These are phyloP conservation scores for Agrilus biguttatus DNA, from an alignment of 2,888 invertebrate species.

Conservation along the genomic window DNA sequence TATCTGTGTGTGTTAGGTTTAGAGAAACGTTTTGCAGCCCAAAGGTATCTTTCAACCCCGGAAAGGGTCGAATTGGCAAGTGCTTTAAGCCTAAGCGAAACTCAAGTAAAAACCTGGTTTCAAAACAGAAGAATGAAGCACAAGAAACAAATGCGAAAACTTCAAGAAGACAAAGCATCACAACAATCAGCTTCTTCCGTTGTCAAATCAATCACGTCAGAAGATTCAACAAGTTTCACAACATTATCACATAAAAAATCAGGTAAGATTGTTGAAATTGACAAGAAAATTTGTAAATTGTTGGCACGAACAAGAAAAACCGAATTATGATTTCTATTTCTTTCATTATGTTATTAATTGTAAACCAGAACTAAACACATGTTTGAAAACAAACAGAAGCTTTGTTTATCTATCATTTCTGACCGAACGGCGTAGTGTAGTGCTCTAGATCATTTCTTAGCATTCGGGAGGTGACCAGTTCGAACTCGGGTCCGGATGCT, in stretches of 20 bases:
- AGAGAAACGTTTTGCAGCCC: constrained; percentile 89
- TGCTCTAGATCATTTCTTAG: too few species aligned
- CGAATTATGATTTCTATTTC: too few species aligned
- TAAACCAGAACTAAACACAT: too few species aligned
- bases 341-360: too few species aligned
- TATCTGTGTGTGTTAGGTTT: constrained; percentile 41
- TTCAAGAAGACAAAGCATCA: constrained; percentile 36
- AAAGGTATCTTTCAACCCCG: constrained; percentile 89
- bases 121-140: constrained; percentile 96
- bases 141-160: constrained; percentile 75
- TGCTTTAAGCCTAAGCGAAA: constrained; percentile 85
- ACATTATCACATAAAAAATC: neutral
- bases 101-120: constrained; percentile 94
- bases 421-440: too few species aligned
- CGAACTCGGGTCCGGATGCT: too few species aligned
- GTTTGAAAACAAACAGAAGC: too few species aligned
- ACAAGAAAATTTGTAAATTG: too few species aligned
- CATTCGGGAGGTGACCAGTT: too few species aligned
- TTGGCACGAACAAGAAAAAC: too few species aligned
- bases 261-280: neutral
- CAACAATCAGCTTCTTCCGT: constrained; percentile 1
- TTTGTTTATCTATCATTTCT: too few species aligned
- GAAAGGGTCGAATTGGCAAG: constrained; percentile 90
- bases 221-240: neutral
- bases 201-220: too few species aligned